Evolutionary conservation across 2,113 vertebrate species (phyloP).

Genomic region (Vombatus ursinus): DNA sequence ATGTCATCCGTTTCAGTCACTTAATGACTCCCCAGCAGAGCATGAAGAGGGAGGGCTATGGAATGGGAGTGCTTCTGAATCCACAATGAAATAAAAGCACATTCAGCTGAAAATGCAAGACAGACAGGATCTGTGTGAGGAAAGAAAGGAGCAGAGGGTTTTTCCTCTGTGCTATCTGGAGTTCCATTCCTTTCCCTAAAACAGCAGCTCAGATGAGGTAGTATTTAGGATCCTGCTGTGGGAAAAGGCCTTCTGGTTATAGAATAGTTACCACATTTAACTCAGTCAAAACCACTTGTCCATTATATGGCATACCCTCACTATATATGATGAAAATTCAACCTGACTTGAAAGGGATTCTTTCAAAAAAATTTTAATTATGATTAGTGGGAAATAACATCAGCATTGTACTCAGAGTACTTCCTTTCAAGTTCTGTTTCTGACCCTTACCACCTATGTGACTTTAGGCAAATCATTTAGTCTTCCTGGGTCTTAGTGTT

Average conservation of each 20-base stretch:
- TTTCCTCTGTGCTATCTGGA: conserved; percentile 43
- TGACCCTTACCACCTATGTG: background rate
- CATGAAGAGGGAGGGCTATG: conserved; percentile 15
- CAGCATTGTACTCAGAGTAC: background rate
- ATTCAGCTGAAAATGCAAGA: conserved; percentile 41
- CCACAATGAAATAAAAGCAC: conserved; percentile 41
- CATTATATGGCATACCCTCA: conserved; percentile 7
- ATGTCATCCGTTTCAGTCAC: conserved; percentile 38
- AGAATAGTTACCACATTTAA: conserved; percentile 71
- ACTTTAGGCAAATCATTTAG: background rate
- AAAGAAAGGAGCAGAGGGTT: background rate
- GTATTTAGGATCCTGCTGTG: conserved; percentile 19
- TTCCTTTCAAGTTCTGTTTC: background rate
- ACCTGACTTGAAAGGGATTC: background rate
- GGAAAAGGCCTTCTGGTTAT: conserved; percentile 60
- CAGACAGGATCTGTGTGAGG: conserved; percentile 7
- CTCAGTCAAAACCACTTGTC: conserved; percentile 45
- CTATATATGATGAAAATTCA: background rate
- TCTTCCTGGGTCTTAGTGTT: background rate
- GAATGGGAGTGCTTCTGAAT: conserved; percentile 38
- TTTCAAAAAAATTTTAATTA: background rate
- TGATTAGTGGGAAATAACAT: background rate
- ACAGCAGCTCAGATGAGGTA: conserved; percentile 58
- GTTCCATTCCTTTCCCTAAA: conserved; percentile 51
- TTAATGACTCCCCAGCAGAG: background rate